Evolutionary conservation across 2,888 invertebrate species (phyloP), one percentile per base, ranked within the genome.

Genomic region (Odontocolon sp.): DNA sequence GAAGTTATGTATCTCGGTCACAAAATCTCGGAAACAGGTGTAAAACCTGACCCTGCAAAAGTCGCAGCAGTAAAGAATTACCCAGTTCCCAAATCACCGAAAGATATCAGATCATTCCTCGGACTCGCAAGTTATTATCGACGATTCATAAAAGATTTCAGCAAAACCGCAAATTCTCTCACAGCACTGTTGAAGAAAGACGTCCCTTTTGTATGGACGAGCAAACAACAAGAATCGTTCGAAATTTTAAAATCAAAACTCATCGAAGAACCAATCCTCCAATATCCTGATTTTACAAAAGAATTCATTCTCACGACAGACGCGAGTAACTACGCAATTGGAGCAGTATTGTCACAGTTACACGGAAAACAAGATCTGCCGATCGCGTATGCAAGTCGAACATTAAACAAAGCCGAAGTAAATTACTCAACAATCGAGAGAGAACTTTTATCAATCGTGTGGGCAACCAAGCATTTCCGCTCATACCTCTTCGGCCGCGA

Each of bases 351-450:
- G 5, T 84, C 86, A 0, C 88, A 90, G 80, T 81, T 80, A 1
- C 77, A 82, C 0, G 82, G 85, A 47, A 85, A 26, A 3, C 73
- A 71, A 40, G 82, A 63, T 67, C 63, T 85, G n/a, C 89, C 88
- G 0, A 82, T 91, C 1, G 87, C 89, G 9, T 91, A 87, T 71
- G 86, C 87, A 2, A 83, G 83, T 23, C 59, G 88, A 73, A 87
- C 86, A 0, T 66, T 87, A 23, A 89, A 85, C 67, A 79, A 82
- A 70, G 80, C 84, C 0, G 88, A 89, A 83, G 31, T 26, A 4
- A 90, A 88, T 54, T 90, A 90, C 69, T 79, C 80, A 1, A 87
- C 88, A 0, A 89, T 81, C 0, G 89, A 91, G 80, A 83, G 83
- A 47, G 89, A 90, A 82, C 68, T 89, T 1, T 61, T 90, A 56